Percentiles rank a stretch among this genome's conserved stretches.
phyloP scores from a whole-genome alignment of 2,888 invertebrate genomes.

The Pogonocherus hispidulus region DNA sequence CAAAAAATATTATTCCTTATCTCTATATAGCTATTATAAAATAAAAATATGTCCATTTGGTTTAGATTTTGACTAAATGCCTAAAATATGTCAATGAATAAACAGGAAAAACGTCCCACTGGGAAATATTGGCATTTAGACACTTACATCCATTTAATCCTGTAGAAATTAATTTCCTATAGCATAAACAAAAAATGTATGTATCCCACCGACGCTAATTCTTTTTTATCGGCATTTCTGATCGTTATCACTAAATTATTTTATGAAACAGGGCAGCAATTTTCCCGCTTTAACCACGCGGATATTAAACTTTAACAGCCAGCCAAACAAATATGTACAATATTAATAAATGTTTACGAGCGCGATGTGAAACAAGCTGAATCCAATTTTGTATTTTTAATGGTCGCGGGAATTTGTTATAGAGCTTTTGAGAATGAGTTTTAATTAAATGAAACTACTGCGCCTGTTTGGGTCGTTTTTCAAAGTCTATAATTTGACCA shows the following conservation, averaged over 20 bases:
- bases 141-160: neutral
- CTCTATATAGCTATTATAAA: no score
- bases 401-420: constrained; percentile 17
- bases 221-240: neutral
- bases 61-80: no score
- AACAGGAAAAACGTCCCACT: neutral
- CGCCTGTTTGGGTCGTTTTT: constrained; percentile 18
- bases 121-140: neutral
- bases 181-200: neutral
- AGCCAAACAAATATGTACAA: constrained; percentile 24
- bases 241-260: constrained; percentile 12
- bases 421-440: constrained; percentile 10
- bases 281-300: constrained; percentile 14
- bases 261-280: constrained; percentile 14
- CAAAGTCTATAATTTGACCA: constrained; percentile 1
- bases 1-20: no score
- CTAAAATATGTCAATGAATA: neutral
- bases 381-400: constrained; percentile 28
- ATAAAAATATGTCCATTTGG: no score
- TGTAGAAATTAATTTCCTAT: neutral
- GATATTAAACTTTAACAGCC: constrained; percentile 22
- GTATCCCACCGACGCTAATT: neutral
- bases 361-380: neutral
- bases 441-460: constrained; percentile 27
- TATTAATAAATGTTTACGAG: constrained; percentile 34